phyloP scores from a whole-genome alignment of 2,888 invertebrate genomes.

The Drosophila rubida region DNA sequence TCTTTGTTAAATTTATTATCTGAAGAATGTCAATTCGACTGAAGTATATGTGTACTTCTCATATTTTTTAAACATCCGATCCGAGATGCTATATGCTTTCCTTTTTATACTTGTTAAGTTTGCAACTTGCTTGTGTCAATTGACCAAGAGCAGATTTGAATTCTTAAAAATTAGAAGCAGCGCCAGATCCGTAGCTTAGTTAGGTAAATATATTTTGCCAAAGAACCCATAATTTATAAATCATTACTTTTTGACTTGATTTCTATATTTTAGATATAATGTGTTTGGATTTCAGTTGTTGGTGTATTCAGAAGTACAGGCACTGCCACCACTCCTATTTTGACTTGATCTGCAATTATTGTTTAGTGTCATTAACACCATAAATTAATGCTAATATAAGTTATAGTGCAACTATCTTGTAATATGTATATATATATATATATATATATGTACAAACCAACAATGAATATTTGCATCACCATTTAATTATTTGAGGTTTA shows the following conservation, averaged over 20 bases:
- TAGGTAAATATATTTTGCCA: background rate
- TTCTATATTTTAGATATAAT: conserved; percentile 24
- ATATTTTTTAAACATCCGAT: no score
- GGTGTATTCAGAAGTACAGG: conserved; percentile 22
- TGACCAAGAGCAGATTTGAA: background rate
- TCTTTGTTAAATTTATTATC: no score
- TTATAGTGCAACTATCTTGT: background rate
- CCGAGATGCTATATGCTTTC: no score
- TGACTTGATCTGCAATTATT: background rate
- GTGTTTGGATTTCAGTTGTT: background rate
- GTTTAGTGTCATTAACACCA: background rate
- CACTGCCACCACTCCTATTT: background rate
- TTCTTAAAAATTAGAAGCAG: background rate
- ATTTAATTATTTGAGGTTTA: background rate
- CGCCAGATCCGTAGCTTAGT: background rate
- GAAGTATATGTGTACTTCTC: no score
- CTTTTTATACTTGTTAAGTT: no score
- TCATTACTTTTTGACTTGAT: conserved; percentile 5
- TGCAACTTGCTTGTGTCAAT: background rate
- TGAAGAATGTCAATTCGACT: no score
- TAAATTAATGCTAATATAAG: background rate
- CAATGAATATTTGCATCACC: background rate
- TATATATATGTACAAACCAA: background rate
- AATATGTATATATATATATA: no score
- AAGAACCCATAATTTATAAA: background rate